phyloP scores from a whole-genome alignment of 2,797 vertebrate species.

The Odontamblyopus lacepedii region DNA sequence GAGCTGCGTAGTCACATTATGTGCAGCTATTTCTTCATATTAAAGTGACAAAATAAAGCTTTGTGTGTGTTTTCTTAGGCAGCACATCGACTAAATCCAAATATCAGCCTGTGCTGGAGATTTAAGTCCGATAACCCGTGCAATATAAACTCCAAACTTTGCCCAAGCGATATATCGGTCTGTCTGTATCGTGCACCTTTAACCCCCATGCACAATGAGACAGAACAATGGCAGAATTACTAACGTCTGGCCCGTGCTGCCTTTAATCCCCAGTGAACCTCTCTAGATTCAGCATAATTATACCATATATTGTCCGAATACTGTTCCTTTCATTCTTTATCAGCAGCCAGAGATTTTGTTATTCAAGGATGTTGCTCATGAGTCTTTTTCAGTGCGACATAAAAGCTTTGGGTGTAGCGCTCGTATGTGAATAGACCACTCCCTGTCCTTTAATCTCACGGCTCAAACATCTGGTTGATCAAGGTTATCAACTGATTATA shows the following conservation, averaged over 20 bases:
- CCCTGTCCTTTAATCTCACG: constrained; percentile 34
- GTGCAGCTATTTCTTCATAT: no score
- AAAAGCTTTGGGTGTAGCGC: constrained; percentile 45
- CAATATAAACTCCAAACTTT: no score
- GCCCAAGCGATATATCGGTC: no score
- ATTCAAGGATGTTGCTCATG: constrained; percentile 40
- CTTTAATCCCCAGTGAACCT: neutral
- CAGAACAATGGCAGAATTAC: neutral
- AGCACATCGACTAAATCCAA: no score
- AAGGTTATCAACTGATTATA: constrained; percentile 27
- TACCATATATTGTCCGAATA: constrained; percentile 7
- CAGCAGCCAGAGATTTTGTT: constrained; percentile 19
- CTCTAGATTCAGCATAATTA: neutral
- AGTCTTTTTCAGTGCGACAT: constrained; percentile 39
- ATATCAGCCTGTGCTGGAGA: no score
- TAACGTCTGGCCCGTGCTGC: neutral
- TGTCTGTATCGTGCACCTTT: no score
- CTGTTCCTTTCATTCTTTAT: constrained; percentile 8
- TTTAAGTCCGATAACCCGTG: no score
- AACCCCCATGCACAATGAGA: neutral
- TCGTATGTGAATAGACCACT: constrained; percentile 33
- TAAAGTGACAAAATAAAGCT: no score
- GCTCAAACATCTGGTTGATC: constrained; percentile 55
- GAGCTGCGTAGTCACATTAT: no score
- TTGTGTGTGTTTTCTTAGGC: no score